Evolutionary conservation across 2,888 invertebrate genomes (phyloP), one percentile per base, ranked within the genome.

Genomic region (Lasius fuliginosus): DNA sequence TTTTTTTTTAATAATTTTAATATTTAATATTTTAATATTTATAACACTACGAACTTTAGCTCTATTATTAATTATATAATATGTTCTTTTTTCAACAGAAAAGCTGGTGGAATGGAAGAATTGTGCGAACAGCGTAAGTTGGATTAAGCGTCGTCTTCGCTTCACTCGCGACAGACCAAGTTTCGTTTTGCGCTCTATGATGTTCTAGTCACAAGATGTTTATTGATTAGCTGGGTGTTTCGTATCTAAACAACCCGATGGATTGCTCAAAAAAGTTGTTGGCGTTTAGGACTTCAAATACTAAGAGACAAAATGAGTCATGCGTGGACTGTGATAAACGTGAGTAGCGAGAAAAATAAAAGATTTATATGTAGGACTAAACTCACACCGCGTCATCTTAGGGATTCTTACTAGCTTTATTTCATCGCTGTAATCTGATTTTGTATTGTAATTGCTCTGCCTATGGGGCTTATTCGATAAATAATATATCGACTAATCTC

Each of bases 311-410:
- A 94, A 93, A 93, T 90, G 91, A 94, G 94, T 94, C 94, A 94
- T 94, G 94, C 94, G 94, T 94, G 94, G 94, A 94, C 94, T 94
- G 94, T 94, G 94, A 94, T 94, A 94, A 93, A 93, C 88, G 92
- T 93, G 94, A 93, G 90, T 93, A 93, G 92, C 92, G 86, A 91
- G 90, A 86, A 90, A 89, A 90, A 85, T 88, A 89, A 90, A 90
- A 91, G 85, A 89, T 88, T 88, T 91, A 90, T 91, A 91, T 88
- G 88, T 92, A 89, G 89, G 88, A 87, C 81, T 84, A 87, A 86
- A 90, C 89, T 91, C 87, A 90, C 86, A 79, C 60, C 79, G 79
- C 86, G 85, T 90, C 90, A 83, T 82, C 69, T 88, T 82, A 79
- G 76, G 84, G 81, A 87, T 86, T 86, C 65, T 33, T 85, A 86